Evolutionary conservation across 2,888 invertebrate genomes (phyloP).

Genomic region (Ormyrus rosae): DNA sequence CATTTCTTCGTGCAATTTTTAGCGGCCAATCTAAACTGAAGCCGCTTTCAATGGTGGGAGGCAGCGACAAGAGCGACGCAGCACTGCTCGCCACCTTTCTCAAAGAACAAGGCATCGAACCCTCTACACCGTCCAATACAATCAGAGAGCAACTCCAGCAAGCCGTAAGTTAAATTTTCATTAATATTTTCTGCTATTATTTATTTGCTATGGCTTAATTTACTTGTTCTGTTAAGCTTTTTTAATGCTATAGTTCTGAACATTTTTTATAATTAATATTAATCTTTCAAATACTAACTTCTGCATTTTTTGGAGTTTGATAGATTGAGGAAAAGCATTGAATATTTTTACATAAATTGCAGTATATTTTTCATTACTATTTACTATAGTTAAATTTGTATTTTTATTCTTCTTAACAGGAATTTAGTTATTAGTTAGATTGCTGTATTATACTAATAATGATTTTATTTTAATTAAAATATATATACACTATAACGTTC

Average conservation of each 20-base stretch:
- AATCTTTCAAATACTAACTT: constrained; percentile 2
- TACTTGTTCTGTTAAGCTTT: background rate
- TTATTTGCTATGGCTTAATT: background rate
- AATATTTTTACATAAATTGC: background rate
- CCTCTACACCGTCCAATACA: constrained; percentile 81
- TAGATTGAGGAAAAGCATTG: constrained; percentile 7
- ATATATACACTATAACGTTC: too few relatives aligned
- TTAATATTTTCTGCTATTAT: background rate
- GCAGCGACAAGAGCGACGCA: constrained; percentile 79
- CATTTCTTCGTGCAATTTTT: constrained; percentile 68
- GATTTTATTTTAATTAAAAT: too few relatives aligned
- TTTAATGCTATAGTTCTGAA: background rate
- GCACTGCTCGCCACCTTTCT: constrained; percentile 83
- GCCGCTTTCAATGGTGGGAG: constrained; percentile 63
- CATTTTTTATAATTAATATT: background rate
- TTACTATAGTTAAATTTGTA: too few relatives aligned
- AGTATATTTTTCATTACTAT: too few relatives aligned
- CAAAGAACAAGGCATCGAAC: constrained; percentile 85
- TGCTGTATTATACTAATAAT: too few relatives aligned
- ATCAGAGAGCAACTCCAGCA: constrained; percentile 79
- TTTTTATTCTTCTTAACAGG: too few relatives aligned
- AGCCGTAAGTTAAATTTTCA: constrained; percentile 76
- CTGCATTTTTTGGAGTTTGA: background rate
- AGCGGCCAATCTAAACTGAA: constrained; percentile 63
- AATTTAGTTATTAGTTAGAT: too few relatives aligned